Conservation (phyloP, 2,113 vertebrate genomes). For the Panurus biarmicus region DNA sequence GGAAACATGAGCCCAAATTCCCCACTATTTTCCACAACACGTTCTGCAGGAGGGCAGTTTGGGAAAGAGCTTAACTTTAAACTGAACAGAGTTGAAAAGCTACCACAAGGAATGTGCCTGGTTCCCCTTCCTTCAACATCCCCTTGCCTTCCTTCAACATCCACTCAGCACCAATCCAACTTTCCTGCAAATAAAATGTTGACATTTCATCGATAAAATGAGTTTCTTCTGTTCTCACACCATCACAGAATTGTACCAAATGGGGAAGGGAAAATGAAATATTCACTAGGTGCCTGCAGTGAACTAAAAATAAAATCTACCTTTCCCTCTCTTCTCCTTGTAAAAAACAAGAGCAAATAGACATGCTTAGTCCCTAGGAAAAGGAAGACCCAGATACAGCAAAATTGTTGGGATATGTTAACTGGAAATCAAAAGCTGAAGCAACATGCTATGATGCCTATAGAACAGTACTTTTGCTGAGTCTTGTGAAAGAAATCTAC, state of each 20-base stretch:
- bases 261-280: neutral
- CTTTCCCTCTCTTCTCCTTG: neutral
- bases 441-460: neutral
- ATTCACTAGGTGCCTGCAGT: neutral
- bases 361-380: neutral
- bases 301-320: neutral
- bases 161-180: neutral
- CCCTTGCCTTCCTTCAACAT: neutral
- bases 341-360: neutral
- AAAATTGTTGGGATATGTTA: neutral
- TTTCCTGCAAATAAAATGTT: neutral
- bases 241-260: neutral
- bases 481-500: slow-evolving; percentile 32
- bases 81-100: neutral
- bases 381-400: neutral
- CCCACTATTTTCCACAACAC: neutral
- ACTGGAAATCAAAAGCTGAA: slow-evolving; percentile 2
- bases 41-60: neutral
- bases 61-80: neutral
- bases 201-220: neutral
- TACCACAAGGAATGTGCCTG: neutral
- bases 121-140: neutral
- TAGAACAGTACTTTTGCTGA: slow-evolving; percentile 53
- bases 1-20: neutral
- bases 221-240: neutral